Evolutionary conservation across 2,797 vertebrate species (phyloP).

Genomic region (Falco novaeseelandiae): DNA sequence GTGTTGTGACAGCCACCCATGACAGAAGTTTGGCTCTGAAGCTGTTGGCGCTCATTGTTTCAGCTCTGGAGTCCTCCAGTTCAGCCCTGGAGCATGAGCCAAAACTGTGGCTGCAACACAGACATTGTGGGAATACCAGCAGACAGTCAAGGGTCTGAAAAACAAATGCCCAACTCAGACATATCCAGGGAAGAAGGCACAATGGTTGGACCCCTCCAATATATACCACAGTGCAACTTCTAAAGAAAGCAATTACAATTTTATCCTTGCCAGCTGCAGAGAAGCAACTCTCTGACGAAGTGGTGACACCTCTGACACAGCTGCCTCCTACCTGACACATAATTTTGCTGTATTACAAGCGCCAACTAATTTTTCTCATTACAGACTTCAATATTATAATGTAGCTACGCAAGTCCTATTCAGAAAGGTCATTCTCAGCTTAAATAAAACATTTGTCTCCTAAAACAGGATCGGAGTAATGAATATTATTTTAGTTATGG

Average conservation of each 20-base stretch:
- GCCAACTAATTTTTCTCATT: not conserved
- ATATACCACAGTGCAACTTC: not conserved
- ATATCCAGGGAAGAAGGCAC: not conserved
- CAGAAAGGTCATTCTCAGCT: not conserved
- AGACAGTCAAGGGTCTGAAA: not conserved
- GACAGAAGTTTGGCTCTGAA: not conserved
- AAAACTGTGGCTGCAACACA: not conserved
- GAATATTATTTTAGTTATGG: conserved; percentile 9
- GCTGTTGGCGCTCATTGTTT: not conserved
- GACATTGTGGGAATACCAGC: not conserved
- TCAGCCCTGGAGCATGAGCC: not conserved
- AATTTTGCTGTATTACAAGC: not conserved
- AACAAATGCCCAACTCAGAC: not conserved
- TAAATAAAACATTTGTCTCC: not conserved
- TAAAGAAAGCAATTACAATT: not conserved
- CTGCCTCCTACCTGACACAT: not conserved
- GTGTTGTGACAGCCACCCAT: not conserved
- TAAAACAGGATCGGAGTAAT: not conserved
- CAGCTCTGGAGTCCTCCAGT: not conserved
- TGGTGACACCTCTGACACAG: not conserved
- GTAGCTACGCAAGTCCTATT: not conserved
- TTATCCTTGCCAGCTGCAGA: not conserved
- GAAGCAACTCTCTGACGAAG: not conserved
- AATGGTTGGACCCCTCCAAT: not conserved
- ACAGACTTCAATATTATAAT: not conserved